Evolutionary conservation across 2,888 invertebrate species (phyloP).

Genomic region (Acronicta psi): DNA sequence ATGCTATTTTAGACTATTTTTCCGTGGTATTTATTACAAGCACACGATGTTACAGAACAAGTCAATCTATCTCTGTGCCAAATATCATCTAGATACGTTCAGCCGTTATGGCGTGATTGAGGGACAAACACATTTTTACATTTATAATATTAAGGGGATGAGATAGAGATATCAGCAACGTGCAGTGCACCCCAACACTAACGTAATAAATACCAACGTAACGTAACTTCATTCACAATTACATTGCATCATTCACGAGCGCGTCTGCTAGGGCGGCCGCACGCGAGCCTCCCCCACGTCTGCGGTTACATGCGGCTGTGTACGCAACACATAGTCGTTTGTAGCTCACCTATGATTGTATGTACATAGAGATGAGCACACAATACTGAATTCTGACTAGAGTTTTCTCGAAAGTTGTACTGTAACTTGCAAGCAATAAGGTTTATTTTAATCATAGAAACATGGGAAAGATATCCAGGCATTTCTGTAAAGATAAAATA

Average conservation of each 20-base stretch:
- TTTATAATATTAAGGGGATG: too few relatives aligned
- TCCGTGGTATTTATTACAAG: too few relatives aligned
- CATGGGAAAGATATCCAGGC: too few relatives aligned
- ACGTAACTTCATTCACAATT: slow-evolving; percentile 1
- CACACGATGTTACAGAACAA: too few relatives aligned
- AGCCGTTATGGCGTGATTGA: too few relatives aligned
- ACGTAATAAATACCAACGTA: not conserved
- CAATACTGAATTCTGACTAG: not conserved
- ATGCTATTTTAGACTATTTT: too few relatives aligned
- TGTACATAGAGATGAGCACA: not conserved
- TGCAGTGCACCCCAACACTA: not conserved
- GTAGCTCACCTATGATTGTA: slow-evolving; percentile 16
- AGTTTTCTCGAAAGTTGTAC: not conserved
- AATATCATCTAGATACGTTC: too few relatives aligned
- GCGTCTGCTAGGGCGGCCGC: slow-evolving; percentile 21
- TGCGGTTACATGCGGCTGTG: slow-evolving; percentile 44
- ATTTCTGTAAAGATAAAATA: too few relatives aligned
- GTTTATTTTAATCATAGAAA: not conserved
- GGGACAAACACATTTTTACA: too few relatives aligned
- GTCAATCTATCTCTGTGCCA: too few relatives aligned
- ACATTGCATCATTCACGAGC: slow-evolving; percentile 26
- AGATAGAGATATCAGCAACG: too few relatives aligned
- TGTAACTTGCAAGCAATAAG: not conserved
- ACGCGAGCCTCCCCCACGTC: slow-evolving; percentile 41
- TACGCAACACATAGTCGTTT: slow-evolving; percentile 9